These are phyloP conservation scores for Proteles cristata DNA, from an alignment of 2,113 vertebrate species.

Conservation along the genomic window DNA sequence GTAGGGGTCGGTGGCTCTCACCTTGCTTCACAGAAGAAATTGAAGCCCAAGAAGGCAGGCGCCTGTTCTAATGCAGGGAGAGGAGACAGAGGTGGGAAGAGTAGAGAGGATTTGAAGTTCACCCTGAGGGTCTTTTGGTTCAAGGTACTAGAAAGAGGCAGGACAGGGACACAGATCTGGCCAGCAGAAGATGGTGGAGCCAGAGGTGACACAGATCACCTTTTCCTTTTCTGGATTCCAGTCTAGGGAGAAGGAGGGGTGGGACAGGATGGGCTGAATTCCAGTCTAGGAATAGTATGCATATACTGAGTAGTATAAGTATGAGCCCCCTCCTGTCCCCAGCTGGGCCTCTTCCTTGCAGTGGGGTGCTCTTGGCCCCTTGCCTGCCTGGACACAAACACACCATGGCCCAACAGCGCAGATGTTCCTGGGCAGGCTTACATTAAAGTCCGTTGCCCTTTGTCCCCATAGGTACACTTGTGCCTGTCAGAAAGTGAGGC, in stretches of 20 bases:
- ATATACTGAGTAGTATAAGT: no score
- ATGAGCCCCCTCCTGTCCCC: not conserved
- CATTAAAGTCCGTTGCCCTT: not conserved
- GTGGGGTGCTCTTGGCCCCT: not conserved
- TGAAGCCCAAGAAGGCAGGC: not conserved
- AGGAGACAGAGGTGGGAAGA: not conserved
- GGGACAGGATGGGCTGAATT: not conserved
- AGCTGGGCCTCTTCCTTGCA: not conserved
- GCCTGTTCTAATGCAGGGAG: not conserved
- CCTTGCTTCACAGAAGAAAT: not conserved
- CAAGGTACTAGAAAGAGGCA: not conserved
- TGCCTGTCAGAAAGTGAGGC: not conserved
- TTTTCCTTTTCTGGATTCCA: slow-evolving; percentile 23
- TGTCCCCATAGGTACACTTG: not conserved
- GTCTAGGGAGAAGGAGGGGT: not conserved
- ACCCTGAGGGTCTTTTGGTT: not conserved
- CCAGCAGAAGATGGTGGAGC: not conserved
- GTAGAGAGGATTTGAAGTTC: not conserved
- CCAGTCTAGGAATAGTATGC: not conserved
- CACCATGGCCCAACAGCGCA: not conserved
- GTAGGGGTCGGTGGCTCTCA: not conserved
- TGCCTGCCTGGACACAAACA: not conserved
- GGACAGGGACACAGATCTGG: not conserved
- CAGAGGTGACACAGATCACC: not conserved
- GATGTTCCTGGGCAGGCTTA: not conserved